phyloP scores from a whole-genome alignment of 2,797 vertebrate genomes.

The Tauraco hartlaubi region DNA sequence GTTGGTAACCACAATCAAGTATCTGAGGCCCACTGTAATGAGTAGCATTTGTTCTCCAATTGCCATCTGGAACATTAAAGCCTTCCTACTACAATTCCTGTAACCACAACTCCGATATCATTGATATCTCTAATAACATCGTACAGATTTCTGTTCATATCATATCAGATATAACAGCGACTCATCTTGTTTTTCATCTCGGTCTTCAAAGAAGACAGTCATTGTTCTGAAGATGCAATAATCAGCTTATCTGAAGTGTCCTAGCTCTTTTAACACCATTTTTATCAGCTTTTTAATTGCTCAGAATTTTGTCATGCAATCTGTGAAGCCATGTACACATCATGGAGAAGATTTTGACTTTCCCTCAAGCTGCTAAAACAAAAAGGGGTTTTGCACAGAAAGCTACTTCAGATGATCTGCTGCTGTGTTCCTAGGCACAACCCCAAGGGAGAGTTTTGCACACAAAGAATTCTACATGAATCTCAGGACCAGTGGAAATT shows the following conservation, averaged over 20 bases:
- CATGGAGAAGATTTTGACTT: background rate
- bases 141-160: conserved; percentile 8
- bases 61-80: conserved; percentile 20
- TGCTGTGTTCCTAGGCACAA: background rate
- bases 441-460: background rate
- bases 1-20: background rate
- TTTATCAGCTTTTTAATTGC: conserved; percentile 55
- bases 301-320: conserved; percentile 41
- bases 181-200: conserved; percentile 59
- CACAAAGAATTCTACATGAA: background rate
- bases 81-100: background rate
- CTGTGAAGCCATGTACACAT: background rate
- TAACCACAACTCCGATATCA: background rate
- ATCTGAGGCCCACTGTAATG: background rate
- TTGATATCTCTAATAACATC: conserved; percentile 48
- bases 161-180: background rate
- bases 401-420: background rate
- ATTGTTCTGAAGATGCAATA: conserved; percentile 47
- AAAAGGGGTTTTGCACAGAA: background rate
- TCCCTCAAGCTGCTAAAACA: background rate
- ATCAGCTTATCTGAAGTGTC: conserved; percentile 42
- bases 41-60: conserved; percentile 6
- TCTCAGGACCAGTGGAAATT: background rate
- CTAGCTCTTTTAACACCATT: conserved; percentile 9
- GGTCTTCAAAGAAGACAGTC: conserved; percentile 55